Percentiles rank a stretch among this genome's conserved stretches.
Conservation (phyloP, 2,113 vertebrate species). For the Oncorhynchus keta region DNA sequence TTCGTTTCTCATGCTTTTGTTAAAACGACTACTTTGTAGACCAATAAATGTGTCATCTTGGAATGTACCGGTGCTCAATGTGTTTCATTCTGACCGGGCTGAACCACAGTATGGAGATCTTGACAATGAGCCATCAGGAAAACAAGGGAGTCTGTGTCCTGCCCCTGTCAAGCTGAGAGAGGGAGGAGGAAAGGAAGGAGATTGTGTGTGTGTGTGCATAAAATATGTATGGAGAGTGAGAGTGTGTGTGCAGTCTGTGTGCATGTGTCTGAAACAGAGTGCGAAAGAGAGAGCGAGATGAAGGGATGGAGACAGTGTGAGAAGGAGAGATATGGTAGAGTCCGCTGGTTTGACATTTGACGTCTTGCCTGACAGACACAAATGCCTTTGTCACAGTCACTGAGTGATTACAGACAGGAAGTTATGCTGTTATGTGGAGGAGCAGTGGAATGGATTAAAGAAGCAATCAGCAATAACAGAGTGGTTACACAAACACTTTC, state of each 20-base stretch:
- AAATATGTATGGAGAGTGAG: too few relatives aligned
- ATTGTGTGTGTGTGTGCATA: not conserved
- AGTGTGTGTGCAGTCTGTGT: not conserved
- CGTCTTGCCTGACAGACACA: too few relatives aligned
- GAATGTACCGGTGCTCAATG: not conserved
- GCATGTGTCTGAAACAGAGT: not conserved
- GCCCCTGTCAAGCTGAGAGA: not conserved
- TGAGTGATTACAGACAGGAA: too few relatives aligned
- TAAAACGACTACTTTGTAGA: conserved; percentile 45
- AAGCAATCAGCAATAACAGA: too few relatives aligned
- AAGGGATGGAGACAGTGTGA: not conserved
- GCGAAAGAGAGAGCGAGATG: not conserved
- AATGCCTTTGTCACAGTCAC: too few relatives aligned
- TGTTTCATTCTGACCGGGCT: conserved; percentile 1
- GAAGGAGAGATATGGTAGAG: too few relatives aligned
- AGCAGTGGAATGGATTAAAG: too few relatives aligned
- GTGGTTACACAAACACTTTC: too few relatives aligned
- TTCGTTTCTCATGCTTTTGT: conserved; percentile 45
- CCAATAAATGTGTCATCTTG: conserved; percentile 57
- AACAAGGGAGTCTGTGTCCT: not conserved
- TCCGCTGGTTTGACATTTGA: too few relatives aligned
- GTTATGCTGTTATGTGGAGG: too few relatives aligned
- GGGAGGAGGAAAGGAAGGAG: too few relatives aligned
- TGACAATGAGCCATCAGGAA: not conserved
- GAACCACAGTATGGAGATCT: not conserved